Evolutionary conservation across 2,888 invertebrate species (phyloP), one percentile per base, ranked within the genome.

Genomic region (Spatulosminthurus flaviceps): DNA sequence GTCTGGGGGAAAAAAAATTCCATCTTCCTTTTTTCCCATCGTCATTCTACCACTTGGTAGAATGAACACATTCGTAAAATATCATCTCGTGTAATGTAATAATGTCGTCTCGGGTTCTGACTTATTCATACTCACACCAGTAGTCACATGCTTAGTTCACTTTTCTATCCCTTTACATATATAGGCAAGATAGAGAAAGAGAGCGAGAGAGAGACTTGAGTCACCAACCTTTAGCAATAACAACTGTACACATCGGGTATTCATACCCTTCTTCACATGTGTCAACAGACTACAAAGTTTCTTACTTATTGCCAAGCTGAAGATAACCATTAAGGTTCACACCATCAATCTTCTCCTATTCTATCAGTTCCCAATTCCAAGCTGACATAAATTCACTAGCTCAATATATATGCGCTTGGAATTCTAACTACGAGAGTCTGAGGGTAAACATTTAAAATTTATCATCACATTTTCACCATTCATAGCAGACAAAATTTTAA

Each of bases 1-100:
- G 64, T 64, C 26, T 28, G 21, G 24, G 26, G n/a, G 61, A 26
- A 61, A 74, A 75, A 75, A 75, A 75, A 64, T 67, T 76, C 76
- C 76, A 76, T 76, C 76, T 76, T 75, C 76, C 24, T 76, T 76
- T 76, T 76, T 76, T 76, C 76, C 76, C 76, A 76, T 67, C 67
- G 76, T 76, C 24, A 28, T 66, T n/a, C 66, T 64, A 64, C 42
- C 60, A 26, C 74, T 21, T 66, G 76, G 26, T 76, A 76, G 76
- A 69, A 67, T 76, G 76, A 76, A 76, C 76, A 76, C 76, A 75
- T 76, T 76, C 43, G 76, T 67, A 67, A 76, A 76, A 76, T 76
- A 76, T 76, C 76, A 76, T 76, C 67, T 67, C 66, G 43, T 76
- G 76, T 76, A 76, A 76, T 76, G 66, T 76, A 76, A 76, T 76